These are phyloP conservation scores for Nicator chloris DNA, from an alignment of 2,113 vertebrate species.

Conservation along the genomic window DNA sequence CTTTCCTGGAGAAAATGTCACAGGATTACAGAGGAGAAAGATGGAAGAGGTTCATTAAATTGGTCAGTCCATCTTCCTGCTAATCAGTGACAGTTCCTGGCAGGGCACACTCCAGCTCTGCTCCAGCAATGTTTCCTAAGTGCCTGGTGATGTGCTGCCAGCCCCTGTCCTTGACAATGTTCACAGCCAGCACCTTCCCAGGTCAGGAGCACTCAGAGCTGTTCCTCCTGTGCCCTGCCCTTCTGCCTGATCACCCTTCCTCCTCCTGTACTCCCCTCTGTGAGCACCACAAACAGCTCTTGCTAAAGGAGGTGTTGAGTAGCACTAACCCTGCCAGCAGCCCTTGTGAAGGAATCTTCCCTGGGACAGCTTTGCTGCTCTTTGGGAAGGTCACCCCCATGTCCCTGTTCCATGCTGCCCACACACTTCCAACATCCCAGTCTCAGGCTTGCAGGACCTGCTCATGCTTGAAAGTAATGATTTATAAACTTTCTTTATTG, in stretches of 20 bases:
- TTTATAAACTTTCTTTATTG: not conserved
- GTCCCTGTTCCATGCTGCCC: not conserved
- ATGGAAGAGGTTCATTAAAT: constrained; percentile 4
- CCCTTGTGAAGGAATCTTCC: not conserved
- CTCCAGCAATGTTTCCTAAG: not conserved
- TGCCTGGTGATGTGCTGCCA: not conserved
- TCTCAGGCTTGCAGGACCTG: not conserved
- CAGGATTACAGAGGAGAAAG: not conserved
- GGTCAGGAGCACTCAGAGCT: not conserved
- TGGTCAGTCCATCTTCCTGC: not conserved
- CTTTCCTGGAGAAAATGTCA: constrained; percentile 14
- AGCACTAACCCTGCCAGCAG: not conserved
- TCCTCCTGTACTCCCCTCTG: not conserved
- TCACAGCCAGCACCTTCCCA: not conserved
- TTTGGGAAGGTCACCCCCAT: not conserved
- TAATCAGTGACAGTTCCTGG: not conserved
- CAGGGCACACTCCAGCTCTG: not conserved
- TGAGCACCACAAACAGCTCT: not conserved
- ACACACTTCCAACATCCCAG: not conserved
- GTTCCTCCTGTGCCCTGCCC: not conserved
- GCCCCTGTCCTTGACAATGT: not conserved
- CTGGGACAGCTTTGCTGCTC: not conserved
- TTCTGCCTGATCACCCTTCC: fast-evolving
- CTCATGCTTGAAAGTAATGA: not conserved
- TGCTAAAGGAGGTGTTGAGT: not conserved